phyloP scores from a whole-genome alignment of 2,113 vertebrate genomes.

The Gavialis gangeticus region DNA sequence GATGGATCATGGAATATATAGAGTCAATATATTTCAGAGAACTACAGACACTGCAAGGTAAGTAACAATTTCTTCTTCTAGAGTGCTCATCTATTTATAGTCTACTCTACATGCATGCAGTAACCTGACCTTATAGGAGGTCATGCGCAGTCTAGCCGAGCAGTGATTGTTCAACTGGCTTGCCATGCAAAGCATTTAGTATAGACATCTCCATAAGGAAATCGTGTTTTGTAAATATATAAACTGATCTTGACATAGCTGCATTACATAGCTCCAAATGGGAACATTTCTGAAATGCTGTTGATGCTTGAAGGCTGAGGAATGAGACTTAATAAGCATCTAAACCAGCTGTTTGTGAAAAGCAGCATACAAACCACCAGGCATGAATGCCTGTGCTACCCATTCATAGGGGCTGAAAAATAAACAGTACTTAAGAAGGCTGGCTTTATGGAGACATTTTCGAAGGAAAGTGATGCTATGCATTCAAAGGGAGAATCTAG shows the following conservation, averaged over 20 bases:
- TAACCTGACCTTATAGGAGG: background rate
- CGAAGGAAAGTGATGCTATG: too few species aligned
- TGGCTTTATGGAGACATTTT: too few species aligned
- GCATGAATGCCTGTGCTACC: too few species aligned
- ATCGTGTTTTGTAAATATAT: background rate
- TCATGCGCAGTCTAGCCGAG: background rate
- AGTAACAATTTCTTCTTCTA: background rate
- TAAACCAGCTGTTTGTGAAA: too few species aligned
- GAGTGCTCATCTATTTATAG: background rate
- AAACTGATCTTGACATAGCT: background rate
- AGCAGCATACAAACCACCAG: too few species aligned
- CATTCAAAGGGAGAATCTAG: too few species aligned
- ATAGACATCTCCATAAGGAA: background rate
- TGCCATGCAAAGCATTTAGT: background rate
- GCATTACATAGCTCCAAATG: background rate
- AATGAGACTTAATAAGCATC: too few species aligned
- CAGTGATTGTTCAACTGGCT: background rate
- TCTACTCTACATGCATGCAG: fast-evolving
- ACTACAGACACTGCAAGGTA: background rate
- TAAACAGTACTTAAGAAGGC: too few species aligned
- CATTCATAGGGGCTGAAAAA: too few species aligned
- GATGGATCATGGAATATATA: too few species aligned
- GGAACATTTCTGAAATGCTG: too few species aligned
- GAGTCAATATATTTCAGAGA: background rate
- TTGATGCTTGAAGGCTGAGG: too few species aligned